Evolutionary conservation across 92 coral and sea anemone species (phyloP).

Genomic region (Blastomussa wellsi): DNA sequence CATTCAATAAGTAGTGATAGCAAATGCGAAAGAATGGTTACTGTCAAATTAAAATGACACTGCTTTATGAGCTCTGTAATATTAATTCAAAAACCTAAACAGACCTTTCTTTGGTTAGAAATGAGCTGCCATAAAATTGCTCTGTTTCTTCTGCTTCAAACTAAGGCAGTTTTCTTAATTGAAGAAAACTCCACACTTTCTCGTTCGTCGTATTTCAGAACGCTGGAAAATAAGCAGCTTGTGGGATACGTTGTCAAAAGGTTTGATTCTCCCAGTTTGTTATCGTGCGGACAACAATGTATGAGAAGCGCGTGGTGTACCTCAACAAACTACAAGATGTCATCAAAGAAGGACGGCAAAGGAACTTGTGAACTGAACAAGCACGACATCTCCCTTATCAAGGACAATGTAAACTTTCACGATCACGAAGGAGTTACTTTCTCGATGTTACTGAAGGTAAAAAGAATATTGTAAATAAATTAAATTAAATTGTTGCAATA

Average conservation of each 20-base stretch:
- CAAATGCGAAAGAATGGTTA: too few relatives aligned
- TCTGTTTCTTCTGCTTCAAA: neutral
- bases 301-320: neutral
- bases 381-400: constrained; percentile 1
- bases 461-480: too few relatives aligned
- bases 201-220: neutral
- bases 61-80: too few relatives aligned
- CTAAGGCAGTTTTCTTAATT: neutral
- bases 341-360: neutral
- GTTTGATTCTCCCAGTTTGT: neutral
- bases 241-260: neutral
- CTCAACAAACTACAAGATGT: neutral
- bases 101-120: neutral
- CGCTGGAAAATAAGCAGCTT: neutral
- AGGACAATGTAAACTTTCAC: neutral
- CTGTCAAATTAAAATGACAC: too few relatives aligned
- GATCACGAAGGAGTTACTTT: neutral
- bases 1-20: too few relatives aligned
- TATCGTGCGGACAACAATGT: neutral
- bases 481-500: too few relatives aligned
- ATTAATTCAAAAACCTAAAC: too few relatives aligned
- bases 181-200: neutral
- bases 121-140: neutral
- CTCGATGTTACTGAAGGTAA: neutral
- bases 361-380: constrained; percentile 1